A percentile compares a stretch with the other conserved stretches of the same genome.
Conservation (phyloP, 2,888 invertebrate species). For the Apeira syringaria region DNA sequence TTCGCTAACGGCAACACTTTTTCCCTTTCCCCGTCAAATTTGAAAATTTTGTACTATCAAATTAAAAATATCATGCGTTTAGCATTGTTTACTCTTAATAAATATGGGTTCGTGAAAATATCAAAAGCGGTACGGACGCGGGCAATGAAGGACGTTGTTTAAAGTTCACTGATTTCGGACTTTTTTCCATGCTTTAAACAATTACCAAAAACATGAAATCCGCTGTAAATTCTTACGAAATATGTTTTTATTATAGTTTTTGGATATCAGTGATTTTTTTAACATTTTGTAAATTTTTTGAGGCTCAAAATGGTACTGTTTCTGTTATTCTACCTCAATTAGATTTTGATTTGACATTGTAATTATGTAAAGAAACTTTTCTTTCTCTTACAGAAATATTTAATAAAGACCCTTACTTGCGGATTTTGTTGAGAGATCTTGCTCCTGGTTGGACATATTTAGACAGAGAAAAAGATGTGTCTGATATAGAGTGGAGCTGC, state of each 20-base stretch:
- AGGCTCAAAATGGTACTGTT: constrained; percentile 74
- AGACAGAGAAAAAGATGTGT: constrained; percentile 83
- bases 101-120: too few relatives aligned
- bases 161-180: too few relatives aligned
- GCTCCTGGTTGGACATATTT: constrained; percentile 82
- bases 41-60: too few relatives aligned
- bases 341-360: too few relatives aligned
- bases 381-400: constrained; percentile 56
- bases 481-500: constrained; percentile 89
- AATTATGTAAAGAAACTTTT: not conserved
- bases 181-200: too few relatives aligned
- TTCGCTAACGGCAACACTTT: not conserved
- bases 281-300: constrained; percentile 80
- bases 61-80: too few relatives aligned
- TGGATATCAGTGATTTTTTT: constrained; percentile 83
- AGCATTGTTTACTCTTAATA: too few relatives aligned
- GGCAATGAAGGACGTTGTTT: too few relatives aligned
- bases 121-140: too few relatives aligned
- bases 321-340: too few relatives aligned
- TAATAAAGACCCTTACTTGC: constrained; percentile 38
- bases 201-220: constrained; percentile 48
- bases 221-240: constrained; percentile 57
- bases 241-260: constrained; percentile 67
- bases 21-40: constrained; percentile 19
- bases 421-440: constrained; percentile 70